phyloP scores from a whole-genome alignment of 2,113 vertebrate genomes.

The Corythaeola cristata region DNA sequence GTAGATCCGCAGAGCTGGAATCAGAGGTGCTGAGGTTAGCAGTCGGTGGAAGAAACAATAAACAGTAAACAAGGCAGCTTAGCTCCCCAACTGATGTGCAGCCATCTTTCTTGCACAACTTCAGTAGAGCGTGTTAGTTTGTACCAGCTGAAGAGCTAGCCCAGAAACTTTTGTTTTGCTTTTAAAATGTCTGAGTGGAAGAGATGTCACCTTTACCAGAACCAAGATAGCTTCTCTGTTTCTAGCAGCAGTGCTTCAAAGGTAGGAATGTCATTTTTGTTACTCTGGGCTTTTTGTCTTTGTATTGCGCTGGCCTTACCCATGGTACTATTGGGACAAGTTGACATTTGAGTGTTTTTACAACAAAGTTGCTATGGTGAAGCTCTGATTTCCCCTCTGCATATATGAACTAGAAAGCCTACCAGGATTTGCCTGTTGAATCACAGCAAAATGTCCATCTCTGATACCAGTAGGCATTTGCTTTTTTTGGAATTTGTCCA shows the following conservation, averaged over 20 bases:
- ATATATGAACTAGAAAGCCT: neutral
- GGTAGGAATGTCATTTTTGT: neutral
- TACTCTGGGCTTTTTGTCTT: constrained; percentile 8
- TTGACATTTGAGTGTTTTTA: constrained; percentile 47
- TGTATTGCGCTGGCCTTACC: neutral
- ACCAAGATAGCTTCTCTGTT: neutral
- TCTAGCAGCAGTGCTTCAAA: neutral
- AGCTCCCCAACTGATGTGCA: neutral
- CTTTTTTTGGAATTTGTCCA: neutral
- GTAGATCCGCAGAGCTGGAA: neutral
- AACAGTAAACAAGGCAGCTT: neutral
- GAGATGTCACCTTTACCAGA: neutral
- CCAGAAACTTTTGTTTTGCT: neutral
- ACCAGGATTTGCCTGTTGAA: neutral
- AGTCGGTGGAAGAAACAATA: neutral
- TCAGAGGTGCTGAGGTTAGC: neutral
- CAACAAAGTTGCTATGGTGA: constrained; percentile 58
- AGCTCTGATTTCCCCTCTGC: constrained; percentile 21
- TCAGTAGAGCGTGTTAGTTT: neutral
- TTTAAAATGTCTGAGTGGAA: neutral
- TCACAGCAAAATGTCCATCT: neutral
- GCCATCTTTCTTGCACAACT: neutral
- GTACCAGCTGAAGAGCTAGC: neutral
- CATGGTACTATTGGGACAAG: neutral
- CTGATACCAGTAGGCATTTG: neutral